Base-by-base conservation (phyloP, 2,113 vertebrate species). In the Cephalopterus ornatus region DNA sequence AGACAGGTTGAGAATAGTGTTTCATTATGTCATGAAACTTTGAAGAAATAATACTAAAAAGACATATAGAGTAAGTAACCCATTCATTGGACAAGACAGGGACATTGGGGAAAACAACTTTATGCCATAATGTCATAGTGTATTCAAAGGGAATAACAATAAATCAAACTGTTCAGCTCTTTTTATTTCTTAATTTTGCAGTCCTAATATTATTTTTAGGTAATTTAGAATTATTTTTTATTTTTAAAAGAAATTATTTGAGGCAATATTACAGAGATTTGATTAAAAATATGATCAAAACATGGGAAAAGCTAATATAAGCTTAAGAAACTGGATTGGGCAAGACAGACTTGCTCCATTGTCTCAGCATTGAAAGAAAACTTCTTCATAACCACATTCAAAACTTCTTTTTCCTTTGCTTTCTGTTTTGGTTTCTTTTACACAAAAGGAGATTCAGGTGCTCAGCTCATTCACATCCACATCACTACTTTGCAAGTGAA, bases 401-500 rank as follows among this genome's bases (percentile, higher is more conserved):
- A 83, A 85, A 41, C 11, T 37, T 80, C 8, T 1, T 92, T 89
- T 92, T 58, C 32, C 78, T 94, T 78, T 65, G 8, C 67, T 63
- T 72, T 80, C 75, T 79, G 6, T 85, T 78, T 88, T 81, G 62
- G 6, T 8, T 93, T 93, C 73, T 93, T 55, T 93, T 78, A 53
- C 23, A 66, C 19, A 59, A 93, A 18, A 70, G 79, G 55, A 77
- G 83, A 85, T 62, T 16, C 47, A 90, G 52, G 33, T 70, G 19
- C 52, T 92, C 44, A 14, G 55, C 30, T 72, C 68, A 61, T 93
- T 96, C 71, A 89, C 92, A 70, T 44, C 83, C 2, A 14, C 58
- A 71, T 77, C 80, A 77, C n/a, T 68, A 18, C 52, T 86, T 93
- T 46, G 2, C 70, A 87, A 96, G 85, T 70, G 62, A 96, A 85